Conservation (phyloP, 2,888 invertebrate species). For the Himalopsyche anomala region DNA sequence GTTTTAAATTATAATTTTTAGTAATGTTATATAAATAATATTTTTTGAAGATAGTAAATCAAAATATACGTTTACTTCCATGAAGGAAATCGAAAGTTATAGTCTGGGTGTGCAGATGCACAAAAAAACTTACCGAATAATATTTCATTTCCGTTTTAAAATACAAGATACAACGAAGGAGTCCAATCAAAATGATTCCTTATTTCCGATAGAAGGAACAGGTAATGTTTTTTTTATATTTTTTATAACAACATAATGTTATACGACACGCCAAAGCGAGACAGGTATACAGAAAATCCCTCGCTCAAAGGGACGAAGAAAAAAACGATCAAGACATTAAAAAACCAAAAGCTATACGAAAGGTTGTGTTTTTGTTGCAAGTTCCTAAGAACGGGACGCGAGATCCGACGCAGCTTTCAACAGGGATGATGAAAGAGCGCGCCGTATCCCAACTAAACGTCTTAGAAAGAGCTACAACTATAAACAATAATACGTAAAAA, state of each 20-base stretch:
- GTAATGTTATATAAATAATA: too few species aligned
- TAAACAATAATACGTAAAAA: conserved; percentile 56
- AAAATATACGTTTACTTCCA: background rate
- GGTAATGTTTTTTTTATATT: conserved; percentile 5
- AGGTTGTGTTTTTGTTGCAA: conserved; percentile 58
- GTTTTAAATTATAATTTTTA: too few species aligned
- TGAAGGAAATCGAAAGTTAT: background rate
- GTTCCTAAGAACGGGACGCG: conserved; percentile 48
- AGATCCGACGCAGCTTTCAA: conserved; percentile 11
- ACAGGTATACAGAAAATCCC: conserved; percentile 53
- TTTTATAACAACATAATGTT: background rate
- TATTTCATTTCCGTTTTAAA: conserved; percentile 45
- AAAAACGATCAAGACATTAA: conserved; percentile 50
- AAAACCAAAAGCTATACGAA: conserved; percentile 49
- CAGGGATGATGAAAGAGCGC: conserved; percentile 46
- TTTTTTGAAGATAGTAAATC: too few species aligned
- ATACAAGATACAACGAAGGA: conserved; percentile 52
- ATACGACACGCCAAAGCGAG: conserved; percentile 48
- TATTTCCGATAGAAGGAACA: conserved; percentile 60
- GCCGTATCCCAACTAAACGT: background rate
- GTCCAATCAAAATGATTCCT: conserved; percentile 60
- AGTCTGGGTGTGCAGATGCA: background rate
- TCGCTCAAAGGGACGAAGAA: conserved; percentile 58
- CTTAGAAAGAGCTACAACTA: conserved; percentile 49
- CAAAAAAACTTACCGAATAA: background rate